Evolutionary conservation across 37 sponge, comb jelly and placozoan genomes (phyloP), one percentile per base, ranked within the genome.

Genomic region (Chondrosia reniformis): DNA sequence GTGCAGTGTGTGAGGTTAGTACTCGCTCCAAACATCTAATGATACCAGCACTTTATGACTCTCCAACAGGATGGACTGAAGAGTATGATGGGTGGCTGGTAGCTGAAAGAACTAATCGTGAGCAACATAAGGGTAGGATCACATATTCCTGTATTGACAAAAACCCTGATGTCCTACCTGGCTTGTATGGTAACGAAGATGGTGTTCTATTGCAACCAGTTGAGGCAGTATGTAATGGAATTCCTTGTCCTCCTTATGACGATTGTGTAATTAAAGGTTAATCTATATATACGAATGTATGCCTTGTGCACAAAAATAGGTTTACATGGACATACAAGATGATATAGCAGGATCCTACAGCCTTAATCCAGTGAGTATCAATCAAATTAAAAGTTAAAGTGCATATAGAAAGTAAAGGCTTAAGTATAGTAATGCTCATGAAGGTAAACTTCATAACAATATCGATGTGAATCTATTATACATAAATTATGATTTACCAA

Each of bases 41-140:
- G 76, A 76, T 86, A 41, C 86, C 86, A 43, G 86, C 81, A 58
- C 76, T 30, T 38, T 31, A 27, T 27, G 0, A 33, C 19, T 86
- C 81, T 44, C 86, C 81, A 24, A 8, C 65, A 44, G 34, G 6
- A 12, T 86, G 81, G 86, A 86, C 86, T 32, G 13, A 9, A 32
- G 86, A 86, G 76, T 86, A 86, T 77, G 43, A 22, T 80, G 86
- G 86, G 56, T 86, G 79, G 45, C 67, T 86, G 13, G 81, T 86
- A 81, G 44, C 76, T 33, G 66, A 33, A 76, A 7, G n/a, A 8
- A 5, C 9, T 73, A 1, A n/a, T 57, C n/a, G n/a, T n/a, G n/a
- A n/a, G n/a, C n/a, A n/a, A n/a, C 44, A 40, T 44, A 12, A 69
- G 21, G 72, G 8, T n/a, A 73, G 71, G 33, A 55, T 57, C 56